Base-by-base conservation (phyloP, 92 coral and sea anemone species). In the Siderastrea siderea region DNA sequence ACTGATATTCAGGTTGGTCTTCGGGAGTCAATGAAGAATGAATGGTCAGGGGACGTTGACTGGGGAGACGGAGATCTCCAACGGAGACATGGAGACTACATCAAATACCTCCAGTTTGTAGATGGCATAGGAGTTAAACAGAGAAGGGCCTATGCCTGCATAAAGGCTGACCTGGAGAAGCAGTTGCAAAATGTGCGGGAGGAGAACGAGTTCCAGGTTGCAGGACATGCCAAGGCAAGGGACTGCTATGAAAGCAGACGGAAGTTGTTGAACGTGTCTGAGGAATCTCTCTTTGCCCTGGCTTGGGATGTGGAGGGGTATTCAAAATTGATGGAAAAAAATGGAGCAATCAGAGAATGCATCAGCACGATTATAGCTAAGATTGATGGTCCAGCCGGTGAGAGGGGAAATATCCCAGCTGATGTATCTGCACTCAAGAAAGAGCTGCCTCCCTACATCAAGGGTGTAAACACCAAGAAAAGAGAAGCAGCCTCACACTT, bases 401-500 rank as follows among this genome's bases (percentile, higher is more conserved):
- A 8, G 7, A 73, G 78, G 78, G 78, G 78, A 16, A 73, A 73
- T 52, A 73, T 73, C 61, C 78, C 16, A 17, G 81, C 62, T 70
- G 84, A 86, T 14, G 77, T 91, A 26, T 49, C 83, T 2, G 50
- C 52, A 46, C 64, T 91, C 4, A 80, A 78, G 80, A 70, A 90
- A 71, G 90, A 86, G 12, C 88, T 90, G 68, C 81, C 54, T 7
- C 52, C 70, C 17, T 93, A 93, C 73, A 47, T 79, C 3, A 90
- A 93, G 79, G 92, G 88, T 12, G 26, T 90, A 2, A 68, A 45
- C 45, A 58, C 88, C 72, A 87, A 87, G 88, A 93, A 87, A 45
- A 86, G 96, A 64, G 78, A 89, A 70, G 96, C 86, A 51, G 93
- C 92, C 72, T 86, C 96, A 3, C 96, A 90, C 74, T 62, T 90